Percentiles rank a stretch among this genome's conserved stretches.
Conservation (phyloP, 2,113 vertebrate species). For the Eidolon helvum region DNA sequence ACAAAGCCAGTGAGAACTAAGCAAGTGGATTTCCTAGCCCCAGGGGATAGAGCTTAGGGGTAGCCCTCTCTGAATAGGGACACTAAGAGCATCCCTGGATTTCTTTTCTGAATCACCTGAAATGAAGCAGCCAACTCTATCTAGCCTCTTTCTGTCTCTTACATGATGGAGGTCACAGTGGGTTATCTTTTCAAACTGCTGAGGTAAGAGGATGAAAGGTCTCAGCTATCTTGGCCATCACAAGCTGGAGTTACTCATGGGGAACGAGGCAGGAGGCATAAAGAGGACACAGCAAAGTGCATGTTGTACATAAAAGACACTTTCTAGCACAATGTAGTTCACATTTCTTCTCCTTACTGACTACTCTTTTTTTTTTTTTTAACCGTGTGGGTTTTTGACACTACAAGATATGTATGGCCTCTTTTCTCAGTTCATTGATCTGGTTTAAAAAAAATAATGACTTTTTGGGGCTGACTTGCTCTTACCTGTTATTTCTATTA, state of each 20-base stretch:
- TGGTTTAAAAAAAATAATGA: neutral
- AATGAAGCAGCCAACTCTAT: constrained; percentile 12
- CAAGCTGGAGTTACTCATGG: constrained; percentile 34
- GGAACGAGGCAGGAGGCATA: constrained; percentile 23
- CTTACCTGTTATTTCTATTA: constrained; percentile 25
- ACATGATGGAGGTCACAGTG: constrained; percentile 35
- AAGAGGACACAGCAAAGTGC: neutral
- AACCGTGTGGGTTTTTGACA: constrained; percentile 39
- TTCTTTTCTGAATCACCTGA: constrained; percentile 44
- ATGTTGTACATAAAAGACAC: constrained; percentile 37
- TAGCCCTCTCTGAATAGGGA: neutral
- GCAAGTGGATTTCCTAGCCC: neutral
- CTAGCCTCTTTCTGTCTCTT: constrained; percentile 12
- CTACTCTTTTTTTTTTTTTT: constrained; percentile 14
- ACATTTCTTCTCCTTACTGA: constrained; percentile 35
- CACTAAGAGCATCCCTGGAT: neutral
- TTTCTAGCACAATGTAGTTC: constrained; percentile 27
- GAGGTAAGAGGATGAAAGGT: constrained; percentile 53
- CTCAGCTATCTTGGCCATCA: constrained; percentile 43
- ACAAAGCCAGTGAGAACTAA: neutral
- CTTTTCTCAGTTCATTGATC: constrained; percentile 56
- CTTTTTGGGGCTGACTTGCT: neutral
- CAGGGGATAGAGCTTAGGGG: neutral
- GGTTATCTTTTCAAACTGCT: constrained; percentile 48
- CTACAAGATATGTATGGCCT: neutral